Percentiles rank a stretch among this genome's conserved stretches.
phyloP scores from a whole-genome alignment of 1,140 invertebrate genomes.

The Aphaenogaster floridana region DNA sequence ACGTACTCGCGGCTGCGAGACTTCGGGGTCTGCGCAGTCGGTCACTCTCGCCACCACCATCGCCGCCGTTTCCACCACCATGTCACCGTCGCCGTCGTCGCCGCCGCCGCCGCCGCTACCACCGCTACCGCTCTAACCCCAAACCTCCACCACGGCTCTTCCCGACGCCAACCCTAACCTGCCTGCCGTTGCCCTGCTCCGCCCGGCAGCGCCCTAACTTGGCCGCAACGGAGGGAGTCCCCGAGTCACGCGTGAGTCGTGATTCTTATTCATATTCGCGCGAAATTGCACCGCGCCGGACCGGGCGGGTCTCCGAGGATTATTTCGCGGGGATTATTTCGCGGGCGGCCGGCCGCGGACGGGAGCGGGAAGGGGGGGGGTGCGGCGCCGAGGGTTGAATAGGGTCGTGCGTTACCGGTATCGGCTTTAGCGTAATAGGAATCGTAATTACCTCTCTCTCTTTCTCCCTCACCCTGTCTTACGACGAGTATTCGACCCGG shows the following conservation, averaged over 20 bases:
- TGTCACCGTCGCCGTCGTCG: constrained; percentile 55
- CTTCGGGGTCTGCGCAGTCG: constrained; percentile 83
- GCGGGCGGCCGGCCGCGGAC: background rate
- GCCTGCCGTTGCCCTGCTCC: constrained; percentile 43
- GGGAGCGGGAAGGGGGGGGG: background rate
- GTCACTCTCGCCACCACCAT: constrained; percentile 68
- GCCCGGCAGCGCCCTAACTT: constrained; percentile 77
- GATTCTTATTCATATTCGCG: constrained; percentile 71
- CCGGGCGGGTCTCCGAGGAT: constrained; percentile 45
- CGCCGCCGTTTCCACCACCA: constrained; percentile 64
- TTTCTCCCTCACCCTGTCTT: background rate
- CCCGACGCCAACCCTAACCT: constrained; percentile 77
- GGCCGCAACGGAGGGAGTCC: constrained; percentile 50
- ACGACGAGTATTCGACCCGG: constrained; percentile 16
- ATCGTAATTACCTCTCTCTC: constrained; percentile 46
- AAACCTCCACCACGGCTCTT: constrained; percentile 77
- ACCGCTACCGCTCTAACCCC: constrained; percentile 73
- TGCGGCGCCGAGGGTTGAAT: background rate
- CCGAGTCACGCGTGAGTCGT: constrained; percentile 72
- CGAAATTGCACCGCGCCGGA: constrained; percentile 65
- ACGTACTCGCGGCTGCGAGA: constrained; percentile 81
- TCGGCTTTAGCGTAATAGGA: constrained; percentile 54
- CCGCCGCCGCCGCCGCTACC: constrained; percentile 63
- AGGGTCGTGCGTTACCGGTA: constrained; percentile 29
- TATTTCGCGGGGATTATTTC: constrained; percentile 31